Evolutionary conservation across 2,113 vertebrate genomes (phyloP), one percentile per base, ranked within the genome.

Genomic region (Psammodynastes pulverulentus): DNA sequence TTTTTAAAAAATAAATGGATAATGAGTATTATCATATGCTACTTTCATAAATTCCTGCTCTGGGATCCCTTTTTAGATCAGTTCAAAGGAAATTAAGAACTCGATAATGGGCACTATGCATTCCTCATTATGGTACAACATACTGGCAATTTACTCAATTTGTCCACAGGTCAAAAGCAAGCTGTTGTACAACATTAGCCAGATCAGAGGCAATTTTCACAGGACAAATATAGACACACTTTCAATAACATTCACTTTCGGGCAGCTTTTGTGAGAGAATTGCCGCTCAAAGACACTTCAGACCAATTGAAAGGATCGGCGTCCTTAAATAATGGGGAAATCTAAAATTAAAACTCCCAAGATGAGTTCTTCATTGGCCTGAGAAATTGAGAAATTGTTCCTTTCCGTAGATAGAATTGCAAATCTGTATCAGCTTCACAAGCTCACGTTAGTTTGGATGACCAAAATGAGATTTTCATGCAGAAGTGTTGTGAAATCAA

Each of bases 51-150:
- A 92, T 92, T 12, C 43, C 94, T 88, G 93, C 15, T 9, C 43
- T 92, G 89, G 87, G 91, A 88, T 87, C 58, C 0, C 84, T 93
- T 95, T 94, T 95, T 51, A 91, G 23, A 88, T 91, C 45, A 56
- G 87, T 94, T 91, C 90, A 95, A 67, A 1, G 92, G 19, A 96
- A 94, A 94, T 95, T 93, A 95, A 89, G 7, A 90, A 92, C 23
- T 48, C 2, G 0, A 89, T 94, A 94, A 94, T 86, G 90, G 39
- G 15, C 46, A 92, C 3, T 54, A 67, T 91, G 86, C 86, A 92
- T 92, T 91, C 43, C 91, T 95, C 72, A 92, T 92, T 94, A 94
- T 0, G 2, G 9, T 67, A 58, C 52, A 87, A 12, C 54, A 87
- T 48, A 90, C 49, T 43, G 43, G 51, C 2, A 90, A 85, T 52